These are phyloP conservation scores for Netelia inedita DNA, from an alignment of 2,888 invertebrate genomes.

Conservation along the genomic window DNA sequence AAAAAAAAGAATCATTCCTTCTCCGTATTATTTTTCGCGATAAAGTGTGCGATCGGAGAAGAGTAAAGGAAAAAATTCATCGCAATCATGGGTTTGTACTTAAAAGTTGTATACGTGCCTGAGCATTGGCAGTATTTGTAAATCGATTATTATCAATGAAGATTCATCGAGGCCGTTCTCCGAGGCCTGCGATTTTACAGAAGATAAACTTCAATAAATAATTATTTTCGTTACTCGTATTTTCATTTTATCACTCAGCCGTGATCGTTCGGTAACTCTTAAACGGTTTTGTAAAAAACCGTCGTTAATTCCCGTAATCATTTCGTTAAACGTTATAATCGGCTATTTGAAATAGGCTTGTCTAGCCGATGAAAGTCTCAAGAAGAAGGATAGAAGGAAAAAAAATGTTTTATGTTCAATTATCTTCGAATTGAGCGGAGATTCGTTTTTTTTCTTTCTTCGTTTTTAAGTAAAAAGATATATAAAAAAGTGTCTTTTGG, in stretches of 20 bases:
- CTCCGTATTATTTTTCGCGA: slow-evolving; percentile 47
- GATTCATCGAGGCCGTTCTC: slow-evolving; percentile 47
- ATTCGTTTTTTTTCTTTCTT: slow-evolving; percentile 29
- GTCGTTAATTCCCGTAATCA: slow-evolving; percentile 42
- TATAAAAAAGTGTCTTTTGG: slow-evolving; percentile 76
- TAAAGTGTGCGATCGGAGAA: slow-evolving; percentile 55
- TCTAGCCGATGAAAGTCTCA: not conserved
- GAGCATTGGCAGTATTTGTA: slow-evolving; percentile 81
- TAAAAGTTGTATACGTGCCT: slow-evolving; percentile 80
- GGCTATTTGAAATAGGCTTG: slow-evolving; percentile 50
- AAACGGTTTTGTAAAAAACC: slow-evolving; percentile 52
- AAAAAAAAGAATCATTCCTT: slow-evolving; percentile 25
- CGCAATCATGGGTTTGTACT: slow-evolving; percentile 80
- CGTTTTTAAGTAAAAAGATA: slow-evolving; percentile 73
- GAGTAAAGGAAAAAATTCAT: slow-evolving; percentile 65
- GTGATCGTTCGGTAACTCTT: slow-evolving; percentile 67
- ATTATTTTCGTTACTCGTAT: slow-evolving; percentile 24
- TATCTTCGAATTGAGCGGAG: slow-evolving; percentile 49
- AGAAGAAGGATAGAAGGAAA: slow-evolving; percentile 21
- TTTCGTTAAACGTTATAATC: slow-evolving; percentile 33
- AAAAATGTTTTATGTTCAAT: slow-evolving; percentile 44
- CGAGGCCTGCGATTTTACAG: slow-evolving; percentile 56
- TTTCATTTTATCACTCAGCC: slow-evolving; percentile 52
- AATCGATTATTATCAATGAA: slow-evolving; percentile 65
- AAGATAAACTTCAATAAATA: slow-evolving; percentile 70